Percentiles rank a stretch among this genome's conserved stretches.
Conservation (phyloP, 2,797 vertebrate species). For the Sardinella longiceps region DNA sequence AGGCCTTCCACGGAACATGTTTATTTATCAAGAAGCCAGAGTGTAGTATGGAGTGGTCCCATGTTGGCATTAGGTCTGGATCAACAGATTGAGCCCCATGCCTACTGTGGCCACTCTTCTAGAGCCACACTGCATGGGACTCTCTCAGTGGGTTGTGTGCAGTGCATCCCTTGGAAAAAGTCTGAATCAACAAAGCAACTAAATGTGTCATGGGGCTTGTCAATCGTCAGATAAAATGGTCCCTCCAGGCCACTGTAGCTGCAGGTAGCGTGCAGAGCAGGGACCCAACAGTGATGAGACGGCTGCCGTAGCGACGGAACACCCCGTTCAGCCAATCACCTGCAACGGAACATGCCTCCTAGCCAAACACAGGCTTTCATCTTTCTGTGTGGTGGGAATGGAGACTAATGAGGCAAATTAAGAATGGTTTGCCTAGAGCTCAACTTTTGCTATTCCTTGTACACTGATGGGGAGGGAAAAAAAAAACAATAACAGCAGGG, state of each 20-base stretch:
- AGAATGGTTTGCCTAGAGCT: slow-evolving; percentile 64
- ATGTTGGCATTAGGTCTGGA: neutral
- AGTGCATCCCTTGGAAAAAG: neutral
- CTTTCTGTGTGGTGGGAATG: slow-evolving; percentile 66
- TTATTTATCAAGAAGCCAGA: neutral
- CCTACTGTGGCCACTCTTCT: neutral
- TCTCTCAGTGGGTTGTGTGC: neutral
- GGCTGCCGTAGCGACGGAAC: slow-evolving; percentile 1
- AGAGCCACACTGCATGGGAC: neutral
- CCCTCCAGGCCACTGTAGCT: neutral
- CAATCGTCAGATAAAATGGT: slow-evolving; percentile 9
- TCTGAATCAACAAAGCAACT: neutral
- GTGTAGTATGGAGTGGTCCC: neutral
- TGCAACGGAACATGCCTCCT: slow-evolving; percentile 61
- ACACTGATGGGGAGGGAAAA: neutral
- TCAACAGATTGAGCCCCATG: neutral
- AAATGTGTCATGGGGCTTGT: neutral
- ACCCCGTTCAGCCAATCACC: slow-evolving; percentile 47
- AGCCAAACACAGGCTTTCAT: slow-evolving; percentile 61
- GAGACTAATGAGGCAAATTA: slow-evolving; percentile 74
- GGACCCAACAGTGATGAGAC: neutral
- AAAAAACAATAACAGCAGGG: neutral
- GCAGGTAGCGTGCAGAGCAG: neutral
- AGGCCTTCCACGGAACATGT: neutral
- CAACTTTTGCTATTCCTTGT: slow-evolving; percentile 54